Conservation (phyloP, 2,113 vertebrate genomes). For the Tonatia bakeri region DNA sequence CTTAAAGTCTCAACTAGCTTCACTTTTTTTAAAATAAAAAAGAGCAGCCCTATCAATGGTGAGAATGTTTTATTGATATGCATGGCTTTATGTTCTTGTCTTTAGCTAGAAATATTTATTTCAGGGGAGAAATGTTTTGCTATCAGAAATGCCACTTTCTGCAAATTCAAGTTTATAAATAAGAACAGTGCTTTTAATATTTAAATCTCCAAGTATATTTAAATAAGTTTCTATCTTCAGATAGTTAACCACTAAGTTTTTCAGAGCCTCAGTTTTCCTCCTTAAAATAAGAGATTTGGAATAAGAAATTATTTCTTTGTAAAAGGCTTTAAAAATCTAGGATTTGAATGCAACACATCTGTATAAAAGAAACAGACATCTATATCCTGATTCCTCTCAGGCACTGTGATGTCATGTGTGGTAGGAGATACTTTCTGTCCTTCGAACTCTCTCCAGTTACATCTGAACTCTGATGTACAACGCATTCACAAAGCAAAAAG, state of each 20-base stretch:
- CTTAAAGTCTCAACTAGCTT: not conserved
- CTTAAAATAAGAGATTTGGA: not conserved
- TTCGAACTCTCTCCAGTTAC: not conserved
- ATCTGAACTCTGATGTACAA: not conserved
- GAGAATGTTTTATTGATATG: not conserved
- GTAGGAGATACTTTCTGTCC: not conserved
- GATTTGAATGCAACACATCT: not conserved
- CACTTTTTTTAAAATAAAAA: not conserved
- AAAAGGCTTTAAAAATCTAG: not conserved
- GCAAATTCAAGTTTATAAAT: not conserved
- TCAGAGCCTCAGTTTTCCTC: not conserved
- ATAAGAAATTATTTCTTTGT: not conserved
- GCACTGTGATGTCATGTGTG: not conserved
- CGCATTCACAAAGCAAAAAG: not conserved
- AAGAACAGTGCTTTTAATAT: not conserved
- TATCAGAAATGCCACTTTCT: not conserved
- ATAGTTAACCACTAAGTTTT: not conserved
- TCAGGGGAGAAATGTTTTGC: not conserved
- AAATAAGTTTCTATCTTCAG: not conserved
- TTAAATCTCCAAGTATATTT: not conserved
- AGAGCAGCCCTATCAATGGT: not conserved
- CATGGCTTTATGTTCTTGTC: not conserved
- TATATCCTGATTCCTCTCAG: not conserved
- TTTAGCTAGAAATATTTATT: not conserved
- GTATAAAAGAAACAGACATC: fast-evolving